phyloP scores from a whole-genome alignment of 1,140 invertebrate species.

The Zophobas morio region DNA sequence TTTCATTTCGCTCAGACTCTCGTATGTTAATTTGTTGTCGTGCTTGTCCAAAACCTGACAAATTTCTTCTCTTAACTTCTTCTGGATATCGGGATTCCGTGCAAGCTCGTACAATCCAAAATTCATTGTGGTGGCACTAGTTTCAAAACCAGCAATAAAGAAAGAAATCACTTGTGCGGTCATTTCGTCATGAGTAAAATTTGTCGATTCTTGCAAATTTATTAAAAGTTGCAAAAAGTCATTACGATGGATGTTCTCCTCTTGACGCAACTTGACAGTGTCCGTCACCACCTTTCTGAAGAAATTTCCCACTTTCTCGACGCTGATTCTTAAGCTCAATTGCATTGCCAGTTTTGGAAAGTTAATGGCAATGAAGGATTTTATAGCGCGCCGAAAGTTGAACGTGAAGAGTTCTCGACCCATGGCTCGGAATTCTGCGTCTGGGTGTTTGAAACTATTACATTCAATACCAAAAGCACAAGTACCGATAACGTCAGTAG shows the following conservation, averaged over 20 bases:
- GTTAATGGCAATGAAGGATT: slow-evolving; percentile 2
- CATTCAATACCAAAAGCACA: slow-evolving; percentile 71
- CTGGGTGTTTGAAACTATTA: slow-evolving; percentile 31
- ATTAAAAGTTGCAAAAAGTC: slow-evolving; percentile 73
- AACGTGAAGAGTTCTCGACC: slow-evolving; percentile 69
- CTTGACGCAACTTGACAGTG: slow-evolving; percentile 68
- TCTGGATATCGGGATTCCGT: slow-evolving; percentile 68
- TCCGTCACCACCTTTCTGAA: slow-evolving; percentile 67
- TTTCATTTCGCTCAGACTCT: slow-evolving; percentile 72
- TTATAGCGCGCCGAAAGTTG: slow-evolving; percentile 61
- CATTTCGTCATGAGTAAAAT: slow-evolving; percentile 35
- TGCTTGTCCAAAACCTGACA: slow-evolving; percentile 67
- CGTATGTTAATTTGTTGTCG: slow-evolving; percentile 71
- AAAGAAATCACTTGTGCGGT: slow-evolving; percentile 62
- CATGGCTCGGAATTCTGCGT: slow-evolving; percentile 26
- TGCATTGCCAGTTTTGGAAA: slow-evolving; percentile 29
- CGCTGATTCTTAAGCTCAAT: slow-evolving; percentile 1
- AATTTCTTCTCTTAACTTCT: slow-evolving; percentile 69
- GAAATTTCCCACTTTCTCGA: slow-evolving; percentile 65
- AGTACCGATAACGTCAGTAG: slow-evolving; percentile 24
- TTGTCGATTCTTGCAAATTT: slow-evolving; percentile 59
- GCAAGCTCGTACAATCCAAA: slow-evolving; percentile 71
- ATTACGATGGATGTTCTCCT: slow-evolving; percentile 65
- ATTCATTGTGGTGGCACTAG: slow-evolving; percentile 68
- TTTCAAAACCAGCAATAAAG: slow-evolving; percentile 71